Evolutionary conservation across 2,797 vertebrate species (phyloP), one percentile per base, ranked within the genome.

Genomic region (Onychomys torridus): DNA sequence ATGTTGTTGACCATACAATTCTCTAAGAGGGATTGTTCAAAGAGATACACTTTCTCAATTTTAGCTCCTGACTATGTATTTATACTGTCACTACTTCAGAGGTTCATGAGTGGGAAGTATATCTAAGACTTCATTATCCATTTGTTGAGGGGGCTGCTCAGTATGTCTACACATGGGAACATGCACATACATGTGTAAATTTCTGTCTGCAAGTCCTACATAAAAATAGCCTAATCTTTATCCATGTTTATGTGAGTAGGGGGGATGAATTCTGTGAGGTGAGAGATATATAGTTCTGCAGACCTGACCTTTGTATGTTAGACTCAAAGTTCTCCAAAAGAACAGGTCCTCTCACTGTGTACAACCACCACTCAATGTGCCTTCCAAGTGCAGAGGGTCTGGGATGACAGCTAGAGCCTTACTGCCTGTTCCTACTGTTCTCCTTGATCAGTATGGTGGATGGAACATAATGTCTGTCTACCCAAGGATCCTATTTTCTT

Each of bases 141-240:
- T 46, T 5, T 37, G 2, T 16, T 69, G 59, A 61, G 9, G 25
- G 21, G 34, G 43, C 34, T 34, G 37, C 21, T 82, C 1, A 17
- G 2, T 25, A 1, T n/a, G 27, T 27, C 13, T 49, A 25, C 1
- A 6, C 5, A 19, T 2, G 32, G n/a, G 17, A 1, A 19, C 13
- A 10, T 6, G 2, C 16, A 5, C 27, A 11, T 9, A 2, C 12
- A 5, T 76, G 23, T 37, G 40, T 12, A 61, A 32, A 13, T 71
- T 65, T 79, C 17, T 29, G 87, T 75, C 7, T 77, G 29, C 34
- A 40, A 84, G 32, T 69, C 7, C 37, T 59, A 7, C 12, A 67
- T 23, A 7, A 49, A 65, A 71, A 65, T 17, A 3, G 32, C 67
- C 61, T 29, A 59, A 37, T 4, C 16, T 73, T 34, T 34, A 11